Conservation (phyloP, 1,140 invertebrate genomes). For the roundworm (Caenorhabditis elegans) region WBcel235 BX284604.4:10001501-10002000, state of each 20-base stretch:
- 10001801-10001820: neutral
- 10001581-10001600: neutral
- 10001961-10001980: neutral
- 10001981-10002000: neutral
- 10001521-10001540: constrained; percentile 72
- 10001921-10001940: neutral
- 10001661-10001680: constrained; percentile 10
- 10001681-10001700: constrained; percentile 24
- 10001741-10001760: neutral
- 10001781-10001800: neutral
- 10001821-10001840: neutral
- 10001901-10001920: constrained; percentile 15
- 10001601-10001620: neutral
- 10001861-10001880: neutral
- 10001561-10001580: constrained; percentile 58
- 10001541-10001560: constrained; percentile 68
- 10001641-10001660: constrained; percentile 32
- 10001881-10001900: neutral
- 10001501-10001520: constrained; percentile 72
- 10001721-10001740: neutral
- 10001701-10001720: neutral
- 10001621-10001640: neutral
- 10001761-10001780: neutral
- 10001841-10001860: neutral
- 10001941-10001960: neutral